Evolutionary conservation across 2,888 invertebrate genomes (phyloP), one percentile per base, ranked within the genome.

Genomic region (Autographa gamma): DNA sequence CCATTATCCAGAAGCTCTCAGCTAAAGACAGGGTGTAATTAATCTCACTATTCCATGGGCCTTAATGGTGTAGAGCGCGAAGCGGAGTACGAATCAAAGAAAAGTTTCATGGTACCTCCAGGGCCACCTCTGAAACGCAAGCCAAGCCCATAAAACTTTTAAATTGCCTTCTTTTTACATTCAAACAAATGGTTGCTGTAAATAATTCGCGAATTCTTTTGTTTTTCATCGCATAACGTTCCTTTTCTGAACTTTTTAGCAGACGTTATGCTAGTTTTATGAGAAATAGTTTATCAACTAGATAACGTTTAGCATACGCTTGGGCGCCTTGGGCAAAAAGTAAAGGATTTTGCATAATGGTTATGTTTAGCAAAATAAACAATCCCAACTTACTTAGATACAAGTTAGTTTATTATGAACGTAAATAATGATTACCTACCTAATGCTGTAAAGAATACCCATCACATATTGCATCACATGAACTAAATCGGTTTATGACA

Each of bases 151-250:
- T 82, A 80, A 81, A 82, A 82, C 82, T 82, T 80, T 80, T 73
- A 80, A 78, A 81, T 81, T 78, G 80, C 82, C 73, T 79, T 80
- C 78, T 80, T 82, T 82, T 82, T 68, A 80, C 80, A 81, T 81
- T 82, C 73, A 78, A 79, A 79, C 77, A 82, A 82, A 82, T 80
- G 83, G 74, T 64, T 58, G 71, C 69, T 77, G 80, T 80, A 76
- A 82, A 82, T 82, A 82, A 80, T 78, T 66, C 74, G 63, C 74
- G 48, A 48, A 74, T 73, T 73, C 62, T 63, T 78, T 80, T 80
- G 76, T 80, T 71, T 75, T 80, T 56, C 62, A 63, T 62, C 60
- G 34, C 48, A 25, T 43, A 19, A 52, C 68, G 54, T 76, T 80
- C 62, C 58, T 71, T 81, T 68, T 74, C 56, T 67, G 7, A 62